Conservation (phyloP, 2,888 invertebrate species). For the Mycalesis mineus region DNA sequence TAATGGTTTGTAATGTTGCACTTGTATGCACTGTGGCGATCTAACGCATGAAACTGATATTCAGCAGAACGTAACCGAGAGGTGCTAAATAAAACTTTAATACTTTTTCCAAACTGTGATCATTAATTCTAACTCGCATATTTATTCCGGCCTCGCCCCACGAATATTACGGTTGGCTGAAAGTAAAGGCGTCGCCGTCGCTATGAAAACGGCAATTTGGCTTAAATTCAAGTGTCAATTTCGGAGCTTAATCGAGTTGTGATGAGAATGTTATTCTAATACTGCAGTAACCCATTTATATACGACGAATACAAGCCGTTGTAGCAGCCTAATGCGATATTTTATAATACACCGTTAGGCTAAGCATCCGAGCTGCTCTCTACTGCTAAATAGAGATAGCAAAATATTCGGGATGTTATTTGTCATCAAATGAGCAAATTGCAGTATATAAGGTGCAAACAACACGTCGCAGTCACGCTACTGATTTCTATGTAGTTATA, state of each 20-base stretch:
- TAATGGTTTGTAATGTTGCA: too few species aligned
- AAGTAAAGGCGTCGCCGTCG: constrained; percentile 21
- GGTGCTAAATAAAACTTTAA: background rate
- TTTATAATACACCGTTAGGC: constrained; percentile 1
- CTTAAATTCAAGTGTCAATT: constrained; percentile 26
- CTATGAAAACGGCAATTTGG: constrained; percentile 26
- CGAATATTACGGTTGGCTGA: constrained; percentile 19
- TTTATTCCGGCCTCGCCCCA: constrained; percentile 14
- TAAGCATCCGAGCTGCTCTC: background rate
- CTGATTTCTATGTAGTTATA: too few species aligned
- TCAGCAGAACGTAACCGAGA: too few species aligned
- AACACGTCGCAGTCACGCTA: too few species aligned
- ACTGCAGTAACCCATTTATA: constrained; percentile 7
- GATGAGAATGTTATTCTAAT: constrained; percentile 25
- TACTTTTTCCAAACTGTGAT: background rate
- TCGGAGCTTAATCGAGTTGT: constrained; percentile 25
- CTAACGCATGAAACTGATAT: too few species aligned
- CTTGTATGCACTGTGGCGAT: too few species aligned
- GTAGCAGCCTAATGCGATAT: background rate
- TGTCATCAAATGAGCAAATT: too few species aligned
- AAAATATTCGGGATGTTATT: too few species aligned
- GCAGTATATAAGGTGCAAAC: too few species aligned
- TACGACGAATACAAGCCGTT: constrained; percentile 8
- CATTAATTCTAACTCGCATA: constrained; percentile 14
- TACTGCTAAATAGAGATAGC: too few species aligned